A percentile compares a stretch with the other conserved stretches of the same genome.
These are phyloP conservation scores for Perccottus glenii DNA, from an alignment of 2,113 vertebrate genomes.

Conservation along the genomic window DNA sequence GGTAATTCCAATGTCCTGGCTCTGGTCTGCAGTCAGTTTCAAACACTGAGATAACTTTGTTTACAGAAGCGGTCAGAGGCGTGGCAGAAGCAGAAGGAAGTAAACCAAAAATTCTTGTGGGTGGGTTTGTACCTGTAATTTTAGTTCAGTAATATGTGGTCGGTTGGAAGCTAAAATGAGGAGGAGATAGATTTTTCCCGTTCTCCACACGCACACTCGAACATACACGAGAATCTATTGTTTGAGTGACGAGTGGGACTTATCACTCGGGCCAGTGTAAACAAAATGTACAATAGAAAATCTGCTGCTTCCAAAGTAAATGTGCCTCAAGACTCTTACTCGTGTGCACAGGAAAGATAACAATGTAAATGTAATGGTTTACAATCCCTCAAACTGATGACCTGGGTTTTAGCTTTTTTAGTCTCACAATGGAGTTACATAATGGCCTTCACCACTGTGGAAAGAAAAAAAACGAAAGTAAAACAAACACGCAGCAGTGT, in stretches of 20 bases:
- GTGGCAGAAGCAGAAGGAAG: background rate
- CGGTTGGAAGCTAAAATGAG: background rate
- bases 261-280: constrained; percentile 1
- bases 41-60: constrained; percentile 1
- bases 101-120: constrained; percentile 6
- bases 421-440: constrained; percentile 22
- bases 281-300: constrained; percentile 12
- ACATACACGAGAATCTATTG: background rate
- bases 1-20: background rate
- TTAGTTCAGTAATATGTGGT: background rate
- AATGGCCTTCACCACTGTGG: constrained; percentile 32
- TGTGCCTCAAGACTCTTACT: constrained; percentile 7
- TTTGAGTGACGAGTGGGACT: background rate
- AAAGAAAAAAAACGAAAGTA: background rate
- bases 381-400: constrained; percentile 37
- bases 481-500: constrained; percentile 22
- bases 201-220: background rate
- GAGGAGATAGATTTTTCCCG: background rate
- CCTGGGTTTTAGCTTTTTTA: constrained; percentile 28
- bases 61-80: background rate
- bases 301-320: constrained; percentile 13
- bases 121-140: background rate
- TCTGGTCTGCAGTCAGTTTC: background rate
- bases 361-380: constrained; percentile 11
- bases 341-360: constrained; percentile 31